Percentiles rank a stretch among this genome's conserved stretches.
Conservation (phyloP, 2,888 invertebrate genomes). For the Platerodrilus igneus region DNA sequence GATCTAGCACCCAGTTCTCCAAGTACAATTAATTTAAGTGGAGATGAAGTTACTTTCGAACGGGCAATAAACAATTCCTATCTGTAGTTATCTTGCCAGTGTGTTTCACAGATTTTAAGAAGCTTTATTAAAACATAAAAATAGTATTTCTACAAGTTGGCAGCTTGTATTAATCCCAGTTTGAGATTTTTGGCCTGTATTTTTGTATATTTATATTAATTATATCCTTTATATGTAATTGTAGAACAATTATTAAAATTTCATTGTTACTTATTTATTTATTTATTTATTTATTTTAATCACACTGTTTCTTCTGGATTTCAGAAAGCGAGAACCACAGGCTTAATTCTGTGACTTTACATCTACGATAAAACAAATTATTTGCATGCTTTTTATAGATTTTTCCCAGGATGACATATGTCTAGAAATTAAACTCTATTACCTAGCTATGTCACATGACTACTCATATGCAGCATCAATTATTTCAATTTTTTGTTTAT, state of each 20-base stretch:
- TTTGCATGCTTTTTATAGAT: too few relatives aligned
- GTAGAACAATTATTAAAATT: not conserved
- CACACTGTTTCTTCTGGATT: too few relatives aligned
- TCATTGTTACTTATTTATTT: too few relatives aligned
- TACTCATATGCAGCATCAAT: too few relatives aligned
- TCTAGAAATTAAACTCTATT: too few relatives aligned
- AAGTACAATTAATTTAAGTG: conserved; percentile 5
- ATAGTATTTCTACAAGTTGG: conserved; percentile 5
- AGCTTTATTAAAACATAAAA: not conserved
- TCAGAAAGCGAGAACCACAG: too few relatives aligned
- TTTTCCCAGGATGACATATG: too few relatives aligned
- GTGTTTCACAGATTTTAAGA: not conserved
- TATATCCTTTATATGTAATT: conserved; percentile 6
- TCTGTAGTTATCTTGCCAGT: conserved; percentile 5
- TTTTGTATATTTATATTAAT: conserved; percentile 15
- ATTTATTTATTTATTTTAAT: too few relatives aligned
- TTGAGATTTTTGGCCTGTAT: conserved; percentile 13
- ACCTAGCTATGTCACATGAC: too few relatives aligned
- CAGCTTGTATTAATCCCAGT: conserved; percentile 11
- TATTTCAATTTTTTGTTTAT: too few relatives aligned
- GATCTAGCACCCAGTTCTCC: conserved; percentile 9
- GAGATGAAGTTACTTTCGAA: conserved; percentile 16
- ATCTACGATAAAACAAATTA: too few relatives aligned
- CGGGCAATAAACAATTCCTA: conserved; percentile 12
- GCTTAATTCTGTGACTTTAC: too few relatives aligned